phyloP scores from a whole-genome alignment of 1,140 invertebrate species.

The Meloidogyne floridensis region DNA sequence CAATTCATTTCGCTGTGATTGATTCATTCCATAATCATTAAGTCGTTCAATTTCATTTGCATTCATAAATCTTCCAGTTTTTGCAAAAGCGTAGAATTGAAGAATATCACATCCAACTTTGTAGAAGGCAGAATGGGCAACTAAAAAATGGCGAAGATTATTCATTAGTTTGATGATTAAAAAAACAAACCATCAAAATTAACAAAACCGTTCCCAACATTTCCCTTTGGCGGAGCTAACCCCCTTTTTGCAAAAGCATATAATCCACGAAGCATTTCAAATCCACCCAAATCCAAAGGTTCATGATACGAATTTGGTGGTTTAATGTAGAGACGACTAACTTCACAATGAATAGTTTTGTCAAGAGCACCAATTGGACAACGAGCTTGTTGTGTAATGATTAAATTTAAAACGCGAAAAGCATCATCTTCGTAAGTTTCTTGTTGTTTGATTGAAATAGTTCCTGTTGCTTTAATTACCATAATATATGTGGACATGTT shows the following conservation, averaged over 20 bases:
- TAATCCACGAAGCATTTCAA: slow-evolving; percentile 18
- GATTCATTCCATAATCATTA: neutral
- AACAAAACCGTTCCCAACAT: neutral
- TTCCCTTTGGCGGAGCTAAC: neutral
- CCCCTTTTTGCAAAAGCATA: slow-evolving; percentile 8
- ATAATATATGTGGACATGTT: neutral
- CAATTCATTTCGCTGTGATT: neutral
- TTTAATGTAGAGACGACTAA: slow-evolving; percentile 16
- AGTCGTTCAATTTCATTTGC: neutral
- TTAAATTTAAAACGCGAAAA: neutral
- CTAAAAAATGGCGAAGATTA: neutral
- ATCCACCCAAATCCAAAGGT: neutral
- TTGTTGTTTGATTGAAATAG: neutral
- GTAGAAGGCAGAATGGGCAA: neutral
- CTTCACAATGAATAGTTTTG: slow-evolving; percentile 20
- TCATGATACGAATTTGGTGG: neutral
- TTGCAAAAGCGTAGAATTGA: slow-evolving; percentile 4
- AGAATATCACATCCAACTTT: neutral
- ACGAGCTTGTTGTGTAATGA: neutral
- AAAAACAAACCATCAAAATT: slow-evolving; percentile 2
- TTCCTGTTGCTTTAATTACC: neutral
- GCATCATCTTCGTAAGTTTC: neutral
- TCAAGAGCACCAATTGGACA: neutral
- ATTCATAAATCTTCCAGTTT: neutral
- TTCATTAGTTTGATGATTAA: neutral